Conservation (phyloP, 2,113 vertebrate genomes). For the Osmerus eperlanus region DNA sequence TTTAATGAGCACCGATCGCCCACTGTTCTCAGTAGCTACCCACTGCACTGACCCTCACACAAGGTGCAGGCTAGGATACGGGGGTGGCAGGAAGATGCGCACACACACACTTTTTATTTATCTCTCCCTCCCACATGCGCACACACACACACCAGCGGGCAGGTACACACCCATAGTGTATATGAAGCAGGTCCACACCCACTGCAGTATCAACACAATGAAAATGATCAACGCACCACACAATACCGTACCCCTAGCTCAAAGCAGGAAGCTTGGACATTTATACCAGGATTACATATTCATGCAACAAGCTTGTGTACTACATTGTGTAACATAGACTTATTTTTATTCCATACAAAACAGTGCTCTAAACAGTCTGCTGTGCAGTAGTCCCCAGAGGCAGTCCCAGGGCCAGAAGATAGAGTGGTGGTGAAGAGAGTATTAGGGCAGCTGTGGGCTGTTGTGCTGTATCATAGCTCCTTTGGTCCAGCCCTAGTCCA, state of each 20-base stretch:
- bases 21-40: background rate
- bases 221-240: background rate
- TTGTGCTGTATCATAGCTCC: background rate
- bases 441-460: background rate
- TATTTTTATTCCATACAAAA: background rate
- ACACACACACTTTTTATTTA: background rate
- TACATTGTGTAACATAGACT: too few species aligned
- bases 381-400: background rate
- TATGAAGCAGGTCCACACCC: background rate
- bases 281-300: background rate
- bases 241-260: too few species aligned
- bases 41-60: background rate
- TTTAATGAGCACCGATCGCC: background rate
- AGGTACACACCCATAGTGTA: background rate
- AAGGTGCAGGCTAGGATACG: background rate
- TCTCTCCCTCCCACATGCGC: conserved; percentile 5
- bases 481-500: background rate
- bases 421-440: too few species aligned
- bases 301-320: background rate
- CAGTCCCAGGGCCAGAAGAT: too few species aligned
- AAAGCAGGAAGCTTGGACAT: background rate
- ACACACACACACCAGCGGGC: background rate
- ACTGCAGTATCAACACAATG: background rate
- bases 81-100: background rate
- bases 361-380: background rate